Evolutionary conservation across 2,113 vertebrate species (phyloP).

Genomic region (Thryonomys swinderianus): DNA sequence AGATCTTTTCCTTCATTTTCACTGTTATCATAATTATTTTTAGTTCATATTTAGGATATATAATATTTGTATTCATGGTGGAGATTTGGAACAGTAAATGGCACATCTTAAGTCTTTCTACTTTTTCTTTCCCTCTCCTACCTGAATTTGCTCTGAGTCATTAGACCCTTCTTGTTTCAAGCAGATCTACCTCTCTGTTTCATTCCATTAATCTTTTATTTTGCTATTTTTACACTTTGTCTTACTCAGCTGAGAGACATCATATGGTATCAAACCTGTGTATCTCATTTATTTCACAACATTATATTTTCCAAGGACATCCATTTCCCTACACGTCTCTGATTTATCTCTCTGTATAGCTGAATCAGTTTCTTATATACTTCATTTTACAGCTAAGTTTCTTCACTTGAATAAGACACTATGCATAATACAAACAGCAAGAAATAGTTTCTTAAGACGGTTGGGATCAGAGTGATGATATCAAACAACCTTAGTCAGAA

Average conservation of each 20-base stretch:
- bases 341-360: background rate
- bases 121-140: background rate
- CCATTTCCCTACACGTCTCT: background rate
- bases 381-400: background rate
- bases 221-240: background rate
- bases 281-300: background rate
- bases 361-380: background rate
- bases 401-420: background rate
- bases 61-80: background rate
- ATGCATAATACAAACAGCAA: background rate
- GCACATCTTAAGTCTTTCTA: background rate
- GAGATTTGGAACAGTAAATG: background rate
- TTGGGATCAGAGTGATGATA: background rate
- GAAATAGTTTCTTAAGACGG: background rate
- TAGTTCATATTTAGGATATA: background rate
- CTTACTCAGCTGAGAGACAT: background rate
- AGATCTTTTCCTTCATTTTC: background rate
- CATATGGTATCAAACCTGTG: background rate
- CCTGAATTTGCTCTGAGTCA: background rate
- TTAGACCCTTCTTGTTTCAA: background rate
- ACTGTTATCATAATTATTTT: background rate
- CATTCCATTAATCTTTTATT: background rate
- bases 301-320: background rate
- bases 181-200: background rate
- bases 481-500: background rate